Evolutionary conservation across 2,888 invertebrate genomes (phyloP).

Genomic region (Acanthosepion lycidas): DNA sequence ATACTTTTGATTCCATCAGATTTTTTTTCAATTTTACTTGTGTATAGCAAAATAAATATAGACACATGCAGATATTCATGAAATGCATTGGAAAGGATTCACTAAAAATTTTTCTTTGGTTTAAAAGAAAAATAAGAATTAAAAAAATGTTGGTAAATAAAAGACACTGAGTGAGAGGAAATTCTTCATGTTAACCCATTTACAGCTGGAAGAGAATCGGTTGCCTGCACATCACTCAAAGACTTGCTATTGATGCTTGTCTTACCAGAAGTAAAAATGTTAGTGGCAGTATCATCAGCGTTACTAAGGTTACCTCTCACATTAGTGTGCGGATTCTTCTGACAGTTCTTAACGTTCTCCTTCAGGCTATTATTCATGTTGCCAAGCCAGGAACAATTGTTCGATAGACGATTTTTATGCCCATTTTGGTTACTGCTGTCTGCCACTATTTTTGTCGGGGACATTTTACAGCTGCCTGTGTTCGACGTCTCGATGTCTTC

Average conservation of each 20-base stretch:
- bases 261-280: neutral
- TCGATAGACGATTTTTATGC: neutral
- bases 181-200: slow-evolving; percentile 38
- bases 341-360: neutral
- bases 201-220: slow-evolving; percentile 36
- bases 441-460: neutral
- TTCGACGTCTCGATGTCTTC: neutral
- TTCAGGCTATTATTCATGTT: slow-evolving; percentile 4
- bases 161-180: neutral
- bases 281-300: neutral
- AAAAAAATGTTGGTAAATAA: neutral
- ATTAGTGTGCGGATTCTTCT: neutral
- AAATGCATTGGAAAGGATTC: slow-evolving; percentile 21
- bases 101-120: neutral
- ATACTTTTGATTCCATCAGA: too few relatives aligned
- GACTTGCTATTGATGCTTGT: neutral
- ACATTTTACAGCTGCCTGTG: neutral
- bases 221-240: neutral
- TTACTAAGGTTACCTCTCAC: neutral
- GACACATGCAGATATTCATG: neutral
- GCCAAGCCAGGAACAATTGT: neutral
- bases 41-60: neutral
- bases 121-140: neutral
- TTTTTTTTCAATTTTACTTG: too few relatives aligned
- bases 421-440: slow-evolving; percentile 34